phyloP scores from a whole-genome alignment of 2,888 invertebrate genomes.

The Xestia rhomboidea region DNA sequence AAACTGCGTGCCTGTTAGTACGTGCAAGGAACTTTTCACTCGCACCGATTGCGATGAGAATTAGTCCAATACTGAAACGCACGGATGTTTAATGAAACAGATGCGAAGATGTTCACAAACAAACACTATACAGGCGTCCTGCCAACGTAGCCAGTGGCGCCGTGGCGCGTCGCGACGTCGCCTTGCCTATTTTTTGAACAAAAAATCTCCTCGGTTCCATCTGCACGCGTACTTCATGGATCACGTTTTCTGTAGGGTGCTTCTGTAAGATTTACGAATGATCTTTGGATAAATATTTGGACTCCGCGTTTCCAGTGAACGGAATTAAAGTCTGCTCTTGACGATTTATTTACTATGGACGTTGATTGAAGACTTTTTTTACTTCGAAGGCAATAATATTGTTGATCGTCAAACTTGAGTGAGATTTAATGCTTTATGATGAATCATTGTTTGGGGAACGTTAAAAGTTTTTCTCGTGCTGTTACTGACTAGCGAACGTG shows the following conservation, averaged over 20 bases:
- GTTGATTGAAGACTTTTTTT: constrained; percentile 50
- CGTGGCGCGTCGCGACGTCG: constrained; percentile 79
- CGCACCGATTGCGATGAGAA: constrained; percentile 83
- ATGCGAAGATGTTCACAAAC: constrained; percentile 88
- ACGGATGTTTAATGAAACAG: constrained; percentile 88
- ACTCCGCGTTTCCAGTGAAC: constrained; percentile 54
- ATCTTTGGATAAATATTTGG: constrained; percentile 70
- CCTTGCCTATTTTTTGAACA: constrained; percentile 80
- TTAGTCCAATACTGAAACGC: constrained; percentile 86
- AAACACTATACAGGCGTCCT: constrained; percentile 80
- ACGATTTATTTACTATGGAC: constrained; percentile 55
- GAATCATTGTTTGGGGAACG: constrained; percentile 44
- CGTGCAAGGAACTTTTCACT: constrained; percentile 76
- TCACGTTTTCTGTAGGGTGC: constrained; percentile 44
- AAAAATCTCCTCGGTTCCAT: constrained; percentile 67
- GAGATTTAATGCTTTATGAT: constrained; percentile 38
- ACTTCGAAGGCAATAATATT: constrained; percentile 29
- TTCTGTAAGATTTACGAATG: constrained; percentile 65
- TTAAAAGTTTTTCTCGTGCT: constrained; percentile 11
- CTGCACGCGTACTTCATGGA: constrained; percentile 22
- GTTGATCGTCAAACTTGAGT: constrained; percentile 22
- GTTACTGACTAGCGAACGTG: constrained; percentile 13
- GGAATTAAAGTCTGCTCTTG: constrained; percentile 48
- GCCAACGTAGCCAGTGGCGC: constrained; percentile 86
- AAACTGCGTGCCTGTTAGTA: constrained; percentile 71